Base-by-base conservation (phyloP, 2,888 invertebrate species). In the Meiosimyza decipiens region DNA sequence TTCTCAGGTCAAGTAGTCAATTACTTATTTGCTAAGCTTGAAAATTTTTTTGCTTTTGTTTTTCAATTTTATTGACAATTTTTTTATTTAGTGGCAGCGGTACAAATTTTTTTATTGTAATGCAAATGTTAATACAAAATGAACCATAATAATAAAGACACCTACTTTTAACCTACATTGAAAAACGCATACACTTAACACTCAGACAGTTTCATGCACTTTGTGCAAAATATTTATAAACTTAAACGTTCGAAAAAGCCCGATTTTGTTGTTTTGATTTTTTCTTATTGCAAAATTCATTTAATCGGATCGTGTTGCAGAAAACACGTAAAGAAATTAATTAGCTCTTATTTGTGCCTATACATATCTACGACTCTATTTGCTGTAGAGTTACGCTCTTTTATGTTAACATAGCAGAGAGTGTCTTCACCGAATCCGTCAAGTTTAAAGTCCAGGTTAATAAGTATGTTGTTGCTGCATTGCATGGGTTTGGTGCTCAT, bases 281-380 rank as follows among this genome's bases (percentile, higher is more conserved):
- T 55, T 55, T 57, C 28, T 11, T 15, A 28, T 65, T 28, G 51
- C 47, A 51, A 65, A 65, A 28, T 15, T 50, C 65, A 65, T 51
- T 52, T 65, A 65, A 65, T 65, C 65, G 65, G 50, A 51, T 65
- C 28, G 51, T 11, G 51, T 65, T 51, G 65, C 52, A 65, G 51
- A 49, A 63, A 63, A 57, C 1, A 6, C 22, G 11, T 22, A 57
- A 57, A 57, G 28, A 57, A 57, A 57, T 57, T 13, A 28, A 28
- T 28, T 28, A 28, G 28, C 28, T 28, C 3, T 28, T 12, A 2
- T 11, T 28, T 22, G 7, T 57, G 15, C 55, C 6, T 18, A 15
- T 28, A n/a, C 18, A n/a, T 13, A 28, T 57, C 6, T 18, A 9
- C 40, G 28, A 57, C 28, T 28, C 13, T 28, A 28, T 12, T 18